Evolutionary conservation across 1,140 invertebrate species (phyloP), one percentile per base, ranked within the genome.

Genomic region (Archivesica marissinica): DNA sequence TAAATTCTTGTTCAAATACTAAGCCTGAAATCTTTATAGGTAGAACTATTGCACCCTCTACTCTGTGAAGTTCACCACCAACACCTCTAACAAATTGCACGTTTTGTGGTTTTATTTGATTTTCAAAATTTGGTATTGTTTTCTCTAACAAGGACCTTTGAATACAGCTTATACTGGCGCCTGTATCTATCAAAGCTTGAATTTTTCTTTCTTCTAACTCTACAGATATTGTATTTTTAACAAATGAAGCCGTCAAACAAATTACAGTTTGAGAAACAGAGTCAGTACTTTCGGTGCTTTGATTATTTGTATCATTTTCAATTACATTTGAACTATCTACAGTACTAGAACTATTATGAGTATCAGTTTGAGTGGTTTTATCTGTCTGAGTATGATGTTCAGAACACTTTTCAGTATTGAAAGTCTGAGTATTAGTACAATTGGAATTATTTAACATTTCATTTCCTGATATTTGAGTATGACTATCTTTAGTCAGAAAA

Each of bases 181-280:
- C 87, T n/a, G 83, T 70, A 61, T 88, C 87, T 1, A 88, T 61
- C 15, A 86, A 41, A 25, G 83, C 78, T 39, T 68, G 76, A 47
- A 77, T 28, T n/a, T 35, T 56, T 38, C 41, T 47, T n/a, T 72
- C 68, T 56, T 79, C 52, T 1, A 86, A 44, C 33, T 70, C 35
- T n/a, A 86, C 50, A 33, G 44, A 47, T 17, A 88, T 68, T 23
- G 72, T 83, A 52, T 86, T 86, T 47, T 59, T 82, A 41, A 25
- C 38, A 1, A 86, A n/a, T 28, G 78, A 70, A 6, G 77, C 75
- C 23, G 75, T 59, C 15, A 85, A n/a, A 78, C 66, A 78, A 28
- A 79, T 39, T 70, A 41, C 20, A 74, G 28, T 25, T 28, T 23
- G 17, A 52, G 4, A n/a, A n/a, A n/a, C n/a, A n/a, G n/a, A n/a